Evolutionary conservation across 2,888 invertebrate species (phyloP).

Genomic region (Chalcosyrphus nemorum): DNA sequence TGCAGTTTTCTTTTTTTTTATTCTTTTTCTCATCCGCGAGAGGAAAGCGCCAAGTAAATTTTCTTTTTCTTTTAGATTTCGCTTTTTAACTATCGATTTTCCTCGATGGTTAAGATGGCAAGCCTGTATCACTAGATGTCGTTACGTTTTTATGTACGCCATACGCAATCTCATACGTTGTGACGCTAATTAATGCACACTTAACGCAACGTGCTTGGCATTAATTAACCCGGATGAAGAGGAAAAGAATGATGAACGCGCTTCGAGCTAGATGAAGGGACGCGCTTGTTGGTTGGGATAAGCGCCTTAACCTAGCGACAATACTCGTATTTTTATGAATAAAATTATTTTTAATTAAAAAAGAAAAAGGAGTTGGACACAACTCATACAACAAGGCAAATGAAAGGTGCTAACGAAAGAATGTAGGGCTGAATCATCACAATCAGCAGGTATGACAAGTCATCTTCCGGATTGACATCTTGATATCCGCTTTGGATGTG

Average conservation of each 20-base stretch:
- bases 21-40: conserved; percentile 43
- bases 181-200: conserved; percentile 64
- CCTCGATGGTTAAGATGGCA: not conserved
- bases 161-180: conserved; percentile 16
- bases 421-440: conserved; percentile 67
- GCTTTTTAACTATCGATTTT: conserved; percentile 57
- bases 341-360: conserved; percentile 34
- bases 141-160: conserved; percentile 31
- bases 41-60: conserved; percentile 43
- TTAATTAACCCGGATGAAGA: conserved; percentile 65
- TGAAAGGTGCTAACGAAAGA: conserved; percentile 32
- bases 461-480: conserved; percentile 72
- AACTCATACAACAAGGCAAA: not conserved
- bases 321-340: conserved; percentile 28
- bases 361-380: conserved; percentile 35
- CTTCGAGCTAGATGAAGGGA: conserved; percentile 38
- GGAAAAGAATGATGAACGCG: conserved; percentile 13
- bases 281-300: conserved; percentile 18
- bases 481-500: conserved; percentile 67
- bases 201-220: conserved; percentile 63
- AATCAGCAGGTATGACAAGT: conserved; percentile 68
- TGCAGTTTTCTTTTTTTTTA: conserved; percentile 61
- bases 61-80: conserved; percentile 28
- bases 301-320: conserved; percentile 54
- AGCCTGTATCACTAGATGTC: not conserved